phyloP scores from a whole-genome alignment of 2,113 vertebrate genomes.

The Macrotis lagotis region DNA sequence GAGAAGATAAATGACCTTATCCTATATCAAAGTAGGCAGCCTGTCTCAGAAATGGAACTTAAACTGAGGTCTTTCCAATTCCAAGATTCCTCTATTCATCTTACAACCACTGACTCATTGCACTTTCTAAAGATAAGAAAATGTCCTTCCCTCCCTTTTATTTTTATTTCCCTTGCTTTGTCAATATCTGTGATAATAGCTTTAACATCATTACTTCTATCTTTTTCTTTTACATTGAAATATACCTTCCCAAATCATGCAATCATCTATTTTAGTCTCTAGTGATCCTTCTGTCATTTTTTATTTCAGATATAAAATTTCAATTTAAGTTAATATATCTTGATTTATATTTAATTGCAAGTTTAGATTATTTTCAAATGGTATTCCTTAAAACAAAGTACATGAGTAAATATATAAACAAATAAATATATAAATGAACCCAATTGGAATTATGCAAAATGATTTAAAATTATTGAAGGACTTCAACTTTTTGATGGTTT shows the following conservation, averaged over 20 bases:
- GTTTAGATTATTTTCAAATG: conserved; percentile 63
- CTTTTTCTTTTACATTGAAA: conserved; percentile 16
- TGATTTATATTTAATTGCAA: conserved; percentile 49
- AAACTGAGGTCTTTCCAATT: background rate
- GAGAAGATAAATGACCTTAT: no score
- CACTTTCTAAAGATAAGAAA: background rate
- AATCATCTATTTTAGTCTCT: conserved; percentile 37
- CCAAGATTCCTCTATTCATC: background rate
- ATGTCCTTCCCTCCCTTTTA: background rate
- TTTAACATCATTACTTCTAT: conserved; percentile 35
- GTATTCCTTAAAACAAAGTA: conserved; percentile 29
- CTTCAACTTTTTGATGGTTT: conserved; percentile 61
- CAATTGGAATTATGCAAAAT: conserved; percentile 63
- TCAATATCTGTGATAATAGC: background rate
- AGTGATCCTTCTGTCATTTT: conserved; percentile 25
- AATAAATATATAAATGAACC: conserved; percentile 72
- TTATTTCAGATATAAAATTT: conserved; percentile 49
- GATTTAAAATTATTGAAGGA: conserved; percentile 65
- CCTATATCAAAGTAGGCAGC: no score
- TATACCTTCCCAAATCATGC: background rate
- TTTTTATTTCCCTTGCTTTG: no score
- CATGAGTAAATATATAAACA: conserved; percentile 6
- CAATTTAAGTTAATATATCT: conserved; percentile 52
- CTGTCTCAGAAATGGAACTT: no score
- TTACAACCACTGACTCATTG: no score